A percentile compares a stretch with the other conserved stretches of the same genome.
These are phyloP conservation scores for Grapholita molesta DNA, from an alignment of 1,140 invertebrate genomes.

Conservation along the genomic window DNA sequence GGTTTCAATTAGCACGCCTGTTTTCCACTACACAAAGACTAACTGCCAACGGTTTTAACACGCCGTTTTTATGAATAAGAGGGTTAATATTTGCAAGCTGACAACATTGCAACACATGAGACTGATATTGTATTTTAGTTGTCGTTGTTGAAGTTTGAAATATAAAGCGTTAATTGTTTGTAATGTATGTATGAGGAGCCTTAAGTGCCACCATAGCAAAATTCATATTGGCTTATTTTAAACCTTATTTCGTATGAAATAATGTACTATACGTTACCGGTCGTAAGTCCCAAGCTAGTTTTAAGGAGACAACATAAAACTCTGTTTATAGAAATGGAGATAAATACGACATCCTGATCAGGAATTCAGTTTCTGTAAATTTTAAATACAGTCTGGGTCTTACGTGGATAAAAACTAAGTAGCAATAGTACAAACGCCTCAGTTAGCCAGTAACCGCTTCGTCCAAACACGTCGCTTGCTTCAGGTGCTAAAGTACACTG, in stretches of 20 bases:
- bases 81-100: conserved; percentile 26
- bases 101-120: conserved; percentile 41
- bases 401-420: not conserved
- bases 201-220: not conserved
- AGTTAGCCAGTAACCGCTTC: conserved; percentile 35
- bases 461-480: conserved; percentile 53
- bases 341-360: no score
- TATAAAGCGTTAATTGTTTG: conserved; percentile 22
- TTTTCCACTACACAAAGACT: not conserved
- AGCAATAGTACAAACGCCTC: not conserved
- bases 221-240: not conserved
- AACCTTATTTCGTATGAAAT: not conserved
- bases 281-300: not conserved
- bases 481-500: conserved; percentile 40
- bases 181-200: not conserved
- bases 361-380: no score
- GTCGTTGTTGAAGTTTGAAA: conserved; percentile 29
- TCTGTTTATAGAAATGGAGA: no score
- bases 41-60: not conserved
- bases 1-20: not conserved
- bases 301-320: no score
- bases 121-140: conserved; percentile 59
- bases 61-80: not conserved
- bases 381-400: not conserved
- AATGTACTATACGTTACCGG: not conserved